These are phyloP conservation scores for Ophioderma brevispina DNA, from an alignment of 35 echinoderm and acorn worm genomes.

Conservation along the genomic window DNA sequence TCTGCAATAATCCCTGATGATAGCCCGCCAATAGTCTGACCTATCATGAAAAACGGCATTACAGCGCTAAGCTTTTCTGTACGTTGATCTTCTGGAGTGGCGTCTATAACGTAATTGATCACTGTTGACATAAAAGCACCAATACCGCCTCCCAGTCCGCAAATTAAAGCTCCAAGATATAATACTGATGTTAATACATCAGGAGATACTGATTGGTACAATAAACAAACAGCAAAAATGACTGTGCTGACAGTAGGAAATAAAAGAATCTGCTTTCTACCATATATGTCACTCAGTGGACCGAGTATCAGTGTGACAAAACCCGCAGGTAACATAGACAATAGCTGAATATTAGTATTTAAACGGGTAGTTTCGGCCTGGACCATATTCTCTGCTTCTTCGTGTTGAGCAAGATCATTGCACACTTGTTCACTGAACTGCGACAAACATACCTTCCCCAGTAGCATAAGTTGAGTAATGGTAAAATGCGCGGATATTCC, in stretches of 20 bases:
- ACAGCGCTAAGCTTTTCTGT: constrained; percentile 61
- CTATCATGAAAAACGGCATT: constrained; percentile 66
- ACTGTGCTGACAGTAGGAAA: constrained; percentile 47
- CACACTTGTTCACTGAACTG: constrained; percentile 53
- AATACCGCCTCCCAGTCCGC: constrained; percentile 66
- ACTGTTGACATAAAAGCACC: constrained; percentile 49
- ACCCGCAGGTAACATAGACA: constrained; percentile 53
- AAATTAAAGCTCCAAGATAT: constrained; percentile 25
- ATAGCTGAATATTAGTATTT: constrained; percentile 50
- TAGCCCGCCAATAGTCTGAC: constrained; percentile 58
- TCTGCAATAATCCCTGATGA: constrained; percentile 53
- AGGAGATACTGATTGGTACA: constrained; percentile 15
- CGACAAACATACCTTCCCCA: not conserved
- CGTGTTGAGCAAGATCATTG: constrained; percentile 42
- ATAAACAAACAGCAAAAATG: constrained; percentile 14
- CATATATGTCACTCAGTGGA: constrained; percentile 61
- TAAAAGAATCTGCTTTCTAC: constrained; percentile 65
- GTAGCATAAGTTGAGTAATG: not conserved
- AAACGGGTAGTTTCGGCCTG: constrained; percentile 55
- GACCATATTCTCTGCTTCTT: constrained; percentile 48
- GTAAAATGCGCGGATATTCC: not conserved
- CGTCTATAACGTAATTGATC: constrained; percentile 75
- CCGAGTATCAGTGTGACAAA: constrained; percentile 56
- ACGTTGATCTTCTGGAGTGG: constrained; percentile 54
- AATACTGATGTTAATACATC: constrained; percentile 23